These are phyloP conservation scores for Craseonycteris thonglongyai DNA, from an alignment of 2,113 vertebrate genomes.

Conservation along the genomic window DNA sequence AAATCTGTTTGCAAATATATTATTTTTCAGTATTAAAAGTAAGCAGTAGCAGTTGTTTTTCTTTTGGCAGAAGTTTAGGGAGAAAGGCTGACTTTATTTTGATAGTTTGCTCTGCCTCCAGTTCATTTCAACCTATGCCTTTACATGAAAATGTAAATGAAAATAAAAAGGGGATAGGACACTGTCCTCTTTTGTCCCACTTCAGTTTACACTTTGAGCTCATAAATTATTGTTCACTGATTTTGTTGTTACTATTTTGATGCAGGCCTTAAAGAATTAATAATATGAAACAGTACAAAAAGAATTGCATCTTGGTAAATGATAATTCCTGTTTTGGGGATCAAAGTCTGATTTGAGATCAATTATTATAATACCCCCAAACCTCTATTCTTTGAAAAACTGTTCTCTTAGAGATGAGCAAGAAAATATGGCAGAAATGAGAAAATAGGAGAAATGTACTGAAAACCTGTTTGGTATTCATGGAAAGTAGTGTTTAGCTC, in stretches of 20 bases:
- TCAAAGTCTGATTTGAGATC: constrained; percentile 35
- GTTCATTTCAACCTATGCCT: background rate
- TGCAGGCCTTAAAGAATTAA: constrained; percentile 30
- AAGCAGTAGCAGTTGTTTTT: background rate
- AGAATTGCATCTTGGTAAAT: constrained; percentile 15
- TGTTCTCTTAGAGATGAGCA: background rate
- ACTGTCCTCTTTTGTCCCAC: background rate
- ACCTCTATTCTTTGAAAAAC: background rate
- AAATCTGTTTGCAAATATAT: background rate
- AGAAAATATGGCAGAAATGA: background rate
- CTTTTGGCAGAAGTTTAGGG: background rate
- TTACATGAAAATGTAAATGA: constrained; percentile 18
- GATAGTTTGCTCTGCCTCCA: background rate
- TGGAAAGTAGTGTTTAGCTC: constrained; percentile 25
- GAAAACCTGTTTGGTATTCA: constrained; percentile 52
- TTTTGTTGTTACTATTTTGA: background rate
- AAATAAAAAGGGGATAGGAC: background rate
- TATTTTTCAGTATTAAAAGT: background rate
- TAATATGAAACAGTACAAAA: background rate
- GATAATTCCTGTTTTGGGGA: background rate
- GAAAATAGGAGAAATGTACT: background rate
- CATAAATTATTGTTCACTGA: background rate
- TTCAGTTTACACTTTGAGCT: constrained; percentile 31
- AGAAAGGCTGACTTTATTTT: background rate
- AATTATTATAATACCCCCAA: background rate